phyloP scores from a whole-genome alignment of 2,888 invertebrate genomes.

The Lepidocyrtinus sp. region DNA sequence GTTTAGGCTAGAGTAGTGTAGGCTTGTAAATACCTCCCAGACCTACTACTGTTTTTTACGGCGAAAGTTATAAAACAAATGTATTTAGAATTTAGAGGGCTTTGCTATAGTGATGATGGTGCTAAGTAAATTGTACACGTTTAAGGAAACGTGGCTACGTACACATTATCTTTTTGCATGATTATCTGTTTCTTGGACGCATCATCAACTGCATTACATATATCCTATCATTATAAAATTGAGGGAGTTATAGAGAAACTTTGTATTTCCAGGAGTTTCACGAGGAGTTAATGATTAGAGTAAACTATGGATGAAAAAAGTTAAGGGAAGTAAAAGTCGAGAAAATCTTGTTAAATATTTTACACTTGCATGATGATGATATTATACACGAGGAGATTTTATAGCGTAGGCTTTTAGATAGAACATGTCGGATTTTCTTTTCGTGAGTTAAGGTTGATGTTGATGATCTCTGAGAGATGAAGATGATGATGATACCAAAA shows the following conservation, averaged over 20 bases:
- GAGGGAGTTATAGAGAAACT: conserved; percentile 27
- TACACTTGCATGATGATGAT: conserved; percentile 35
- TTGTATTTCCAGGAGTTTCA: too few species aligned
- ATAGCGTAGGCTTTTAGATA: conserved; percentile 43
- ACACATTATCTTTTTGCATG: conserved; percentile 39
- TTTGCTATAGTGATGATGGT: conserved; percentile 7
- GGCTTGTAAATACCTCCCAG: too few species aligned
- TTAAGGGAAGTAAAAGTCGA: conserved; percentile 30
- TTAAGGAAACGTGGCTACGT: conserved; percentile 3
- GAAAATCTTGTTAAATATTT: conserved; percentile 54
- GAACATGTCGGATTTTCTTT: conserved; percentile 9
- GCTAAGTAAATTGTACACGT: conserved; percentile 42
- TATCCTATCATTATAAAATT: conserved; percentile 60
- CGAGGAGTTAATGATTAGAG: conserved; percentile 56
- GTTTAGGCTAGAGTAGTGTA: conserved; percentile 7
- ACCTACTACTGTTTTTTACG: conserved; percentile 43
- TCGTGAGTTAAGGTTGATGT: neutral
- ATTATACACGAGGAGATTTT: conserved; percentile 23
- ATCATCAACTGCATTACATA: conserved; percentile 68
- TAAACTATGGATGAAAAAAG: neutral
- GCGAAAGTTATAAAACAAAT: conserved; percentile 41
- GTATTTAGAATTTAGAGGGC: neutral
- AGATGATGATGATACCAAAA: conserved; percentile 19
- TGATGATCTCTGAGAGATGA: conserved; percentile 22
- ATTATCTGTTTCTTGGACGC: conserved; percentile 64